Conservation (phyloP, 2,888 invertebrate genomes). For the Agriopis aurantiaria region DNA sequence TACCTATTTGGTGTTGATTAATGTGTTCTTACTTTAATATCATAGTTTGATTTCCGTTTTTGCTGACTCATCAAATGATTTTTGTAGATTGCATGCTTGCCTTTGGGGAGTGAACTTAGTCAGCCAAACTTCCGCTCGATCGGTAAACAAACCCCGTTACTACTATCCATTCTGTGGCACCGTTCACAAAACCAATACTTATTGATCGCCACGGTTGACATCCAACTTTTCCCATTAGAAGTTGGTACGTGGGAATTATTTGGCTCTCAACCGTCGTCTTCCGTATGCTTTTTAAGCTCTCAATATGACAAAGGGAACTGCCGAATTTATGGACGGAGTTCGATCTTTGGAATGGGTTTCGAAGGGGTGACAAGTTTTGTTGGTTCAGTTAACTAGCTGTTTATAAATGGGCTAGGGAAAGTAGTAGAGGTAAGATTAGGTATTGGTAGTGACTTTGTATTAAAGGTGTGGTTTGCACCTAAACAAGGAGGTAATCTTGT, state of each 20-base stretch:
- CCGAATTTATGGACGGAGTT: conserved; percentile 50
- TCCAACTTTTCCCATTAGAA: conserved; percentile 76
- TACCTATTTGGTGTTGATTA: no score
- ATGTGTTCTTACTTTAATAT: no score
- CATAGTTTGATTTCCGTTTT: not conserved
- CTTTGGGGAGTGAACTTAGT: conserved; percentile 8
- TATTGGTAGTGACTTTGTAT: not conserved
- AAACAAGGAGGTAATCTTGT: not conserved
- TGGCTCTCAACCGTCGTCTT: conserved; percentile 49
- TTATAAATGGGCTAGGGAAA: conserved; percentile 7
- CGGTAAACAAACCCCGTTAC: conserved; percentile 56
- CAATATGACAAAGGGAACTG: conserved; percentile 47
- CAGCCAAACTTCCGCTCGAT: conserved; percentile 5
- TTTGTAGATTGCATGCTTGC: not conserved
- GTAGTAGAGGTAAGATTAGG: not conserved
- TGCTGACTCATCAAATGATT: not conserved
- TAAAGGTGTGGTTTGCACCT: not conserved
- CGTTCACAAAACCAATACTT: conserved; percentile 59
- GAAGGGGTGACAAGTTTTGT: conserved; percentile 12
- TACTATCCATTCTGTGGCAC: conserved; percentile 30
- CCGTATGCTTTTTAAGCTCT: conserved; percentile 55
- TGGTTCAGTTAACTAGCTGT: conserved; percentile 14
- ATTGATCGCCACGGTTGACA: conserved; percentile 64
- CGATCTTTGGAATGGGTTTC: conserved; percentile 18
- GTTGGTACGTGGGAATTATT: conserved; percentile 67